Evolutionary conservation across 2,797 vertebrate genomes (phyloP).

Genomic region (Triplophysa bombifrons): DNA sequence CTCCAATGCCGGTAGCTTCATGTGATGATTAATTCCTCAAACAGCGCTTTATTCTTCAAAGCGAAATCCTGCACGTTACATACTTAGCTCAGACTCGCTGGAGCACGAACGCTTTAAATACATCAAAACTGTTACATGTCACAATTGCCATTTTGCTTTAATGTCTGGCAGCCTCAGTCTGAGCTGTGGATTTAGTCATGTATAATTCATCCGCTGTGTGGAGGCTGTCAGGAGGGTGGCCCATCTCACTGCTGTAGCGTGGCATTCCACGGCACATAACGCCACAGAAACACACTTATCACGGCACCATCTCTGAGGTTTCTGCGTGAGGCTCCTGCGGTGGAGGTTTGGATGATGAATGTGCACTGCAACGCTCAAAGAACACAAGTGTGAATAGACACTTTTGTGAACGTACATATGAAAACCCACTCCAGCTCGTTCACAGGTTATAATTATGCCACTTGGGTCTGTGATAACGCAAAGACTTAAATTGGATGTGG

Average conservation of each 20-base stretch:
- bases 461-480: conserved; percentile 23
- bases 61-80: conserved; percentile 28
- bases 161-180: conserved; percentile 52
- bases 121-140: conserved; percentile 56
- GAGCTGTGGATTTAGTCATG: conserved; percentile 43
- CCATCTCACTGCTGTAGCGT: conserved; percentile 22
- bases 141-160: conserved; percentile 62
- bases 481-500: conserved; percentile 5
- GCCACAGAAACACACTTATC: conserved; percentile 40
- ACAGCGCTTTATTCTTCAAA: conserved; percentile 24
- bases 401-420: not conserved
- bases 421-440: not conserved
- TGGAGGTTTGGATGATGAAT: conserved; percentile 11
- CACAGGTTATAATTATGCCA: conserved; percentile 11
- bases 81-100: conserved; percentile 52
- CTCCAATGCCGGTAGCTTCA: conserved; percentile 15
- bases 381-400: conserved; percentile 3
- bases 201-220: conserved; percentile 51
- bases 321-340: conserved; percentile 4
- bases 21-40: conserved; percentile 36
- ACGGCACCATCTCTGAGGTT: conserved; percentile 22
- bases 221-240: conserved; percentile 32
- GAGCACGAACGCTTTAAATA: conserved; percentile 52
- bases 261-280: conserved; percentile 29
- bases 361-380: conserved; percentile 27